Base-by-base conservation (phyloP, 2,888 invertebrate genomes). In the Gnatocerus cornutus region DNA sequence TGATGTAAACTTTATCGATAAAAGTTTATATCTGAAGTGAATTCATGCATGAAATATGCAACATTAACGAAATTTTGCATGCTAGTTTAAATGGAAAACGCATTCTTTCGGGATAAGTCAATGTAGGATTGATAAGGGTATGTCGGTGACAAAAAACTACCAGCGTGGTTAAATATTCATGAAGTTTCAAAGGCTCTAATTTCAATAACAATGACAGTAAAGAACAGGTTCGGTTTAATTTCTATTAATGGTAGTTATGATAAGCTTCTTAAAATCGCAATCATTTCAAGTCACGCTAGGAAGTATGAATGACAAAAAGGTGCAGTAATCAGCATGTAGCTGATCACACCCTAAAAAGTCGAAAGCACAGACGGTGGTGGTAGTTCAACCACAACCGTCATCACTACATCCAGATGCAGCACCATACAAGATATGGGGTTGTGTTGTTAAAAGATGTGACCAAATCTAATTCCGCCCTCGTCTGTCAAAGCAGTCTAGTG, bases 401-500 rank as follows among this genome's bases (percentile, higher is more conserved):
- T 81, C 76, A 16, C 46, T 46, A 16, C 12, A 41, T n/a, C 41
- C 41, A 41, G 75, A 82, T 80, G 82, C 78, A 77, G 76, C 76
- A 21, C n/a, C n/a, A 21, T 4, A 21, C 21, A 71, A 72, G 72
- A 70, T 80, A 82, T 82, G 81, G 82, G 82, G 82, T 83, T 81
- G 81, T 78, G 82, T 80, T 82, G 82, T 82, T 81, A 79, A 78
- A 79, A 79, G 81, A 81, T 78, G 78, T 75, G 76, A 78, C 77
- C 75, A 78, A 82, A 84, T 83, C 80, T 78, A 82, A 82, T 82
- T 81, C 84, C 83, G 81, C 82, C 83, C 81, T 78, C 81, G 80
- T 81, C 81, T 79, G 81, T 83, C 82, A 81, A 79, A 75, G 77
- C 82, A 81, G 73, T 83, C 81, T 83, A 79, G 80, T 83, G 84